phyloP scores from a whole-genome alignment of 2,888 invertebrate genomes.

The Trachelus stipa region DNA sequence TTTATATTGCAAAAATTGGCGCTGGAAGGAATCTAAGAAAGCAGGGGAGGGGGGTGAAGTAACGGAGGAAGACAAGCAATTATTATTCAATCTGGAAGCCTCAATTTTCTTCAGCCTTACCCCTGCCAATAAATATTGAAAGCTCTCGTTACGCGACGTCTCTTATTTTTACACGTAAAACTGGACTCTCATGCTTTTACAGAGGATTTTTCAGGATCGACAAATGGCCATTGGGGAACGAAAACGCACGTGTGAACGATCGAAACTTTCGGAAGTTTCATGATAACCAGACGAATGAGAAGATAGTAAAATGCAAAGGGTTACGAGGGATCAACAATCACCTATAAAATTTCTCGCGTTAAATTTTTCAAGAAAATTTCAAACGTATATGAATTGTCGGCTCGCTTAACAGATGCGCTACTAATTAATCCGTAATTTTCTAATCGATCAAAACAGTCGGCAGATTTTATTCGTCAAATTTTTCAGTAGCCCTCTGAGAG shows the following conservation, averaged over 20 bases:
- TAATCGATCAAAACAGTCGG: not conserved
- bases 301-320: not conserved
- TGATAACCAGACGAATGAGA: not conserved
- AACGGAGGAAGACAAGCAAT: not conserved
- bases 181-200: not conserved
- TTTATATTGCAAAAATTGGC: not conserved
- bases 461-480: not conserved
- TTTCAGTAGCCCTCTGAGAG: not conserved
- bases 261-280: not conserved
- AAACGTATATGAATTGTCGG: not conserved
- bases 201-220: not conserved
- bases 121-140: not conserved
- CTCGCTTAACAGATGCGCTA: not conserved
- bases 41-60: not conserved
- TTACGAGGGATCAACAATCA: not conserved
- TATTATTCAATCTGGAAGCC: not conserved
- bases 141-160: not conserved
- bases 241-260: not conserved
- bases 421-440: not conserved
- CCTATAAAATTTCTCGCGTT: not conserved
- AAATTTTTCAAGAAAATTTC: not conserved
- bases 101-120: not conserved
- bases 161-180: not conserved
- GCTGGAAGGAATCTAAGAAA: not conserved
- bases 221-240: not conserved